Evolutionary conservation across 1,140 invertebrate species (phyloP).

Genomic region (Bombus sylvicola): DNA sequence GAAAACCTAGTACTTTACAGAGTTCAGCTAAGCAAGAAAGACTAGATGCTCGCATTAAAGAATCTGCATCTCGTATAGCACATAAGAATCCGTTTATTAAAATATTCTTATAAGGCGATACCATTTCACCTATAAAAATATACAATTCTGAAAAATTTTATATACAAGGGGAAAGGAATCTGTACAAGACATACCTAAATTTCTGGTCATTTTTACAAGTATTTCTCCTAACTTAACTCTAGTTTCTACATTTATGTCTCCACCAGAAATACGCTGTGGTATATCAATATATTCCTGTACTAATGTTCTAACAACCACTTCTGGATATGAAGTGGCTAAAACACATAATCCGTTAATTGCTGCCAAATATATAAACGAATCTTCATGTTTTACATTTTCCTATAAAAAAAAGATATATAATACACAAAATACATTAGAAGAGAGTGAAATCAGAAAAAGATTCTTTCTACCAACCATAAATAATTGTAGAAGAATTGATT

Average conservation of each 20-base stretch:
- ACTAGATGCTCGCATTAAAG: constrained; percentile 90
- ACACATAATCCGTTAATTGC: constrained; percentile 90
- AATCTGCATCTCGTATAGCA: constrained; percentile 87
- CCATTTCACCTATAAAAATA: constrained; percentile 86
- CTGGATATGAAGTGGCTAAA: constrained; percentile 86
- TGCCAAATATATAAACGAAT: constrained; percentile 92
- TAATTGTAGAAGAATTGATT: constrained; percentile 87
- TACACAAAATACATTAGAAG: background rate
- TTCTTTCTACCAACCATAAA: constrained; percentile 84
- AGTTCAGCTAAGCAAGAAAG: constrained; percentile 93
- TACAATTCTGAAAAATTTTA: background rate
- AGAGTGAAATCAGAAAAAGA: background rate
- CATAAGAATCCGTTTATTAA: constrained; percentile 89
- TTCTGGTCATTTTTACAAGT: constrained; percentile 88
- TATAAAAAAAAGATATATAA: constrained; percentile 74
- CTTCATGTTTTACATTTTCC: constrained; percentile 90
- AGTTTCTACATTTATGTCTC: constrained; percentile 84
- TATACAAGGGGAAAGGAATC: background rate
- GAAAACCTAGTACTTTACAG: constrained; percentile 89
- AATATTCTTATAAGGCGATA: constrained; percentile 87
- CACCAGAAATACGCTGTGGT: constrained; percentile 70
- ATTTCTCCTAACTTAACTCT: constrained; percentile 93
- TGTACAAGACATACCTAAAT: constrained; percentile 85
- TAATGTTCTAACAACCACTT: constrained; percentile 87
- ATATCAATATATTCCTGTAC: constrained; percentile 85